These are phyloP conservation scores for Tachysurus vachellii DNA, from an alignment of 2,113 vertebrate genomes.

Conservation along the genomic window DNA sequence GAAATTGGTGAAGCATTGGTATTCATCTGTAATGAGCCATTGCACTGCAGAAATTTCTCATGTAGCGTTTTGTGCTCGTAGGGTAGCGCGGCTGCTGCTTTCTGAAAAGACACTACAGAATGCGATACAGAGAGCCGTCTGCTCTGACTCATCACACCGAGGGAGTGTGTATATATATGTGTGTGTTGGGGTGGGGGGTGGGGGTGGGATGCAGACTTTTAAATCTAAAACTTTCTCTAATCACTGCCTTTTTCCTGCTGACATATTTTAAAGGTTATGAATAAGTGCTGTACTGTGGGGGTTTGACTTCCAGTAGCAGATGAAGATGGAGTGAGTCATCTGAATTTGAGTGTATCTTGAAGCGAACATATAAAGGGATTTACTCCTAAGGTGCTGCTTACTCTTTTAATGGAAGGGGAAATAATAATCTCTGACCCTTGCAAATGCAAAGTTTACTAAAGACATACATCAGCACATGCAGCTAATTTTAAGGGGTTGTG, in stretches of 20 bases:
- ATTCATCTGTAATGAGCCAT: slow-evolving; percentile 32
- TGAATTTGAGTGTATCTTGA: slow-evolving; percentile 60
- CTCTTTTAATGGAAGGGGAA: slow-evolving; percentile 55
- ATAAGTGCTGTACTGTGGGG: slow-evolving; percentile 20
- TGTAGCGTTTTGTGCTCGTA: slow-evolving; percentile 8
- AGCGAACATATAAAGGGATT: slow-evolving; percentile 55
- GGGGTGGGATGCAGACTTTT: slow-evolving; percentile 3
- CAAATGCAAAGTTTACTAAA: slow-evolving; percentile 20
- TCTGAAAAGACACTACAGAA: slow-evolving; percentile 35
- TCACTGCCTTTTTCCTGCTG: background rate
- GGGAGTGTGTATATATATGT: background rate
- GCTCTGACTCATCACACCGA: slow-evolving; percentile 18
- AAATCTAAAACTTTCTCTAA: slow-evolving; percentile 9
- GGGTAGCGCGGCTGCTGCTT: slow-evolving; percentile 16
- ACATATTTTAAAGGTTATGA: slow-evolving; percentile 16
- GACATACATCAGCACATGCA: slow-evolving; percentile 14
- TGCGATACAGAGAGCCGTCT: slow-evolving; percentile 7
- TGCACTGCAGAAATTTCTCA: slow-evolving; percentile 2
- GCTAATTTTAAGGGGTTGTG: slow-evolving; percentile 21
- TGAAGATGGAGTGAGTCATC: slow-evolving; percentile 21
- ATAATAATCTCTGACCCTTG: slow-evolving; percentile 43
- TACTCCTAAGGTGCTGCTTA: slow-evolving; percentile 54
- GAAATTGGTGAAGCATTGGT: slow-evolving; percentile 7
- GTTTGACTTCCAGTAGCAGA: slow-evolving; percentile 1
- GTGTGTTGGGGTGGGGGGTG: background rate